Conservation (phyloP, 2,888 invertebrate species). For the Margaritifera margaritifera region DNA sequence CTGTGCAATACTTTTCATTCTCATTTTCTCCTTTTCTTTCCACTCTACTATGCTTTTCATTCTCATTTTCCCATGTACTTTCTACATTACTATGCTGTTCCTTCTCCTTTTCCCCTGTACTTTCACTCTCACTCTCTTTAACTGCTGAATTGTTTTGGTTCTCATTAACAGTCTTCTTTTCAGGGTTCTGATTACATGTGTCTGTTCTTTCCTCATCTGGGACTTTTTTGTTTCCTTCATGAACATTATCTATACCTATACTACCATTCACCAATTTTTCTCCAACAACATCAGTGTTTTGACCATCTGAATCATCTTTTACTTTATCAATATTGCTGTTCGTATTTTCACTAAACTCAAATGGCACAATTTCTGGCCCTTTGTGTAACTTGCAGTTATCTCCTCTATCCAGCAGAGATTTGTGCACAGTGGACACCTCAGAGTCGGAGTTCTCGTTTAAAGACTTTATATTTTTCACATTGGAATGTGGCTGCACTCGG, state of each 20-base stretch:
- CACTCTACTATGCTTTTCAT: not conserved
- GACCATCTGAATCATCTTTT: not conserved
- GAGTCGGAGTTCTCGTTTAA: too few relatives aligned
- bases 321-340: conserved; percentile 3
- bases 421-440: too few relatives aligned
- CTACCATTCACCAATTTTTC: not conserved
- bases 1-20: not conserved
- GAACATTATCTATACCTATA: not conserved
- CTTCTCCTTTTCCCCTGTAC: not conserved
- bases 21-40: not conserved
- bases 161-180: not conserved
- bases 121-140: not conserved
- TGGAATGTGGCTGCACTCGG: too few relatives aligned
- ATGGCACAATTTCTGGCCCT: too few relatives aligned
- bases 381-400: too few relatives aligned
- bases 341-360: not conserved
- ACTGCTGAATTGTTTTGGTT: not conserved
- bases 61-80: not conserved
- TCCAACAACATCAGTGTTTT: not conserved
- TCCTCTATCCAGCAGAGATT: too few relatives aligned
- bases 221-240: not conserved
- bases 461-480: too few relatives aligned
- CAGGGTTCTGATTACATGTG: not conserved
- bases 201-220: conserved; percentile 16
- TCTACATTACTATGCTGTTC: not conserved